Base-by-base conservation (phyloP, 2,888 invertebrate genomes). In the Synanthedon andrenaeformis region DNA sequence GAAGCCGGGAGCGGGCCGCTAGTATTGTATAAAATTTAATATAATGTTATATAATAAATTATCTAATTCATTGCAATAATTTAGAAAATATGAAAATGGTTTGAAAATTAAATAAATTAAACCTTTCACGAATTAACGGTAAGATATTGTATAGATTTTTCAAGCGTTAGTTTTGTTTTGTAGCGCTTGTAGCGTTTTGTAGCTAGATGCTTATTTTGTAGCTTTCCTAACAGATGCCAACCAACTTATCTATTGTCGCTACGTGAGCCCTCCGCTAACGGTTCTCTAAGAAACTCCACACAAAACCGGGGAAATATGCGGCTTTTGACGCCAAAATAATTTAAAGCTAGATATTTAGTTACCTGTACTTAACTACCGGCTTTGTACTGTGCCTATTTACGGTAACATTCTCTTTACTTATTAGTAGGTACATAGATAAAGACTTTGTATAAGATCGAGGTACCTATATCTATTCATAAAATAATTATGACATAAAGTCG, bases 241-340 rank as follows among this genome's bases (percentile, higher is more conserved):
- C 54, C 14, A 53, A 49, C 59, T 60, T 61, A 62, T 61, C 58
- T 57, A 49, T 55, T 23, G 55, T 54, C 58, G 55, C 52, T 57
- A 58, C 60, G 58, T 60, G 57, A 55, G 55, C 59, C 49, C 35
- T 35, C 35, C 57, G 59, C 61, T 65, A 66, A 66, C 66, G 66
- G 66, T 63, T 62, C 59, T 56, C 45, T 14, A 57, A 53, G 60
- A 57, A 59, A 56, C 53, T 45, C 45, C 45, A 45, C 54, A 57
- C 53, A 60, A 23, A 59, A 59, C 59, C 58, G 58, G 58, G 59
- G 57, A 56, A 61, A 60, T 59, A 61, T 60, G 56, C 57, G 52
- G 54, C 54, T 57, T 55, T 58, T 60, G 58, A 58, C 51, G 49
- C 53, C 56, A 51, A 42, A 50, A 42, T 51, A 51, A 54, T 58